phyloP scores from a whole-genome alignment of 92 coral and sea anemone species.

The Heteractis magnifica region DNA sequence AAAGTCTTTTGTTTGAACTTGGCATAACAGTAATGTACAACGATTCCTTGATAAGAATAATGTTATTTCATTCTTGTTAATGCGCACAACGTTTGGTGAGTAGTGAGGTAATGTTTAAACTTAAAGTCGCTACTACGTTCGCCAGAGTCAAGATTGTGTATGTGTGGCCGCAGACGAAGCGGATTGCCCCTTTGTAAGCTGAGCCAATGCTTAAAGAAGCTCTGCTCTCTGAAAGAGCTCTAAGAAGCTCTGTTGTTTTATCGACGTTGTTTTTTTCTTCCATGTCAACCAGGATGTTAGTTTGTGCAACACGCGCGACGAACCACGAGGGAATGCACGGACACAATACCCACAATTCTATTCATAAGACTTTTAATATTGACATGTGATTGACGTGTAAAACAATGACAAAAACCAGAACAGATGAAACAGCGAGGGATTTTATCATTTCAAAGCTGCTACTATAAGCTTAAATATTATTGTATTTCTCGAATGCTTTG shows the following conservation, averaged over 20 bases:
- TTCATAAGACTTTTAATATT: not conserved
- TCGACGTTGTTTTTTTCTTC: not conserved
- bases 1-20: not conserved
- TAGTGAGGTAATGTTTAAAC: no score
- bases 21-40: not conserved
- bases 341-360: constrained; percentile 1
- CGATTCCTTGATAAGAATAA: no score
- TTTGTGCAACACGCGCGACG: not conserved
- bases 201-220: constrained; percentile 2
- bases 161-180: not conserved
- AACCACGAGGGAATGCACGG: constrained; percentile 11
- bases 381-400: not conserved
- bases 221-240: not conserved
- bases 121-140: not conserved
- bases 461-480: not conserved
- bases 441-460: not conserved
- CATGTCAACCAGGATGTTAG: not conserved
- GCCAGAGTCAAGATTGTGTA: constrained; percentile 11
- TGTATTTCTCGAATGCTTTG: not conserved
- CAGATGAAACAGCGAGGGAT: not conserved
- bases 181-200: not conserved
- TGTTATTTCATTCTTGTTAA: not conserved
- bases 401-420: not conserved
- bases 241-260: constrained; percentile 12
- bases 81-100: not conserved